These are phyloP conservation scores for Arrhamphus sclerolepis DNA, from an alignment of 2,797 vertebrate species.

Conservation along the genomic window DNA sequence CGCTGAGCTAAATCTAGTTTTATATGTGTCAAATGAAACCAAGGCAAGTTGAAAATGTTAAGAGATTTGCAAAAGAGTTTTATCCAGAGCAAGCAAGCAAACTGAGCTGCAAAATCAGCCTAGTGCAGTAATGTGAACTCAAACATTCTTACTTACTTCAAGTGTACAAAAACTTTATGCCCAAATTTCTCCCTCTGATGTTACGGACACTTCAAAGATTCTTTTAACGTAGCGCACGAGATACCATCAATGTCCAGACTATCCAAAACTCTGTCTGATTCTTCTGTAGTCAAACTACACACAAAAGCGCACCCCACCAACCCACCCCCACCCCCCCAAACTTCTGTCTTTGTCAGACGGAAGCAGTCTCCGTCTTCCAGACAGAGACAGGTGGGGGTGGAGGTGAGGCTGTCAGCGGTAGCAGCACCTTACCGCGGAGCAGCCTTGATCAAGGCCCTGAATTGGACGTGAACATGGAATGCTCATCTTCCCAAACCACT, in stretches of 20 bases:
- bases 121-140: background rate
- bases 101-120: background rate
- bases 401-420: conserved; percentile 75
- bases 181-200: conserved; percentile 13
- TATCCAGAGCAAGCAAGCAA: no score
- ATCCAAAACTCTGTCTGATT: conserved; percentile 67
- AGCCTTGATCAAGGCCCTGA: conserved; percentile 79
- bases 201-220: conserved; percentile 50
- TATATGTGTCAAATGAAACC: no score
- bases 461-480: conserved; percentile 64
- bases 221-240: conserved; percentile 14
- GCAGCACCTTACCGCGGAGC: conserved; percentile 66
- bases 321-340: conserved; percentile 19
- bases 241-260: conserved; percentile 46
- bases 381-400: conserved; percentile 29
- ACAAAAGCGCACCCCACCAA: conserved; percentile 24
- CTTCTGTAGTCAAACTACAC: conserved; percentile 53
- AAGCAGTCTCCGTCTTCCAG: conserved; percentile 48
- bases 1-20: no score
- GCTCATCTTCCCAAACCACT: conserved; percentile 49
- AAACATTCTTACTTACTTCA: conserved; percentile 11
- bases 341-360: conserved; percentile 58
- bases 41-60: no score
- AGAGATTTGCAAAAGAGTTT: no score
- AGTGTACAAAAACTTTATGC: conserved; percentile 7